Base-by-base conservation (phyloP, 2,888 invertebrate species). In the Drosophila rellima region DNA sequence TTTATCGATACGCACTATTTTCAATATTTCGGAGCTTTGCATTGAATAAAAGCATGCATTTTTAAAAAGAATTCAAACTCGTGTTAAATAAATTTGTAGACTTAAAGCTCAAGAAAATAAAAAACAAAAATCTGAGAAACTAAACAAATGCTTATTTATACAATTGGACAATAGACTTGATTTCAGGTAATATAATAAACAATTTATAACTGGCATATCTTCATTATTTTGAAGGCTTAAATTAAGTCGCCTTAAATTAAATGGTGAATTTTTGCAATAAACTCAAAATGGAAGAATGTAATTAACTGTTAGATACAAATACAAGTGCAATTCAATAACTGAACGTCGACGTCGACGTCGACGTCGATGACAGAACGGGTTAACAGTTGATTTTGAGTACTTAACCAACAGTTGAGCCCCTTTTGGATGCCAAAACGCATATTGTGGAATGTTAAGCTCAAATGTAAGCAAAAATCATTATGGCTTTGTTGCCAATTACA, bases 401-500 rank as follows among this genome's bases (percentile, higher is more conserved):
- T 77, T 61, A 56, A 69, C 59, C 74, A 69, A 73, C 62, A 67
- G 63, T 67, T 76, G 72, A 71, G 54, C 54, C 31, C 29, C n/a
- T 31, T 48, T 48, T 6, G 33, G 18, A 33, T 48, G 33, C 18
- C 55, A 55, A n/a, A 13, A 17, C 40, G n/a, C 59, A 56, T 20
- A 55, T 70, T 75, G 69, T 47, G 57, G 74, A 15, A 56, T 78
- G 75, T 74, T 75, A 75, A 76, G 75, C 74, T 61, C 15, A 76
- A 73, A 60, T 74, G 74, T 78, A 78, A 78, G 78, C 78, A 76
- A 76, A 76, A 78, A 78, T 76, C 75, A 76, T 76, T 62, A 78
- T 73, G 78, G 74, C 75, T 74, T 76, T 78, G 74, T 54, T 69
- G 75, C 74, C 78, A 76, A 78, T 78, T 76, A 74, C 69, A 73